phyloP scores from a whole-genome alignment of 1,140 invertebrate genomes.

The Eciton burchellii region DNA sequence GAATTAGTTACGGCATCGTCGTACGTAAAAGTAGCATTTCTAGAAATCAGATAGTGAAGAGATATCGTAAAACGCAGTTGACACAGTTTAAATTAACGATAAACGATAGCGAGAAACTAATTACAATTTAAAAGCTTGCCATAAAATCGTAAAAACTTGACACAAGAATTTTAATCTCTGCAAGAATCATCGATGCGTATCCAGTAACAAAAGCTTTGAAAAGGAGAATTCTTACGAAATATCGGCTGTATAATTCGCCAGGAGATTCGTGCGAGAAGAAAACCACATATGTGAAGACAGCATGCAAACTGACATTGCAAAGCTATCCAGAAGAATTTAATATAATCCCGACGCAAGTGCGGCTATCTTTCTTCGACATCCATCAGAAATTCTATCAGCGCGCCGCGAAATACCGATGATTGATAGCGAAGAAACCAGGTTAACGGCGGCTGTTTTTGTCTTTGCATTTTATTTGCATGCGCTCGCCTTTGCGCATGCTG shows the following conservation, averaged over 20 bases:
- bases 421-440: slow-evolving; percentile 66
- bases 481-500: slow-evolving; percentile 15
- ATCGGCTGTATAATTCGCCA: neutral
- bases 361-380: slow-evolving; percentile 53
- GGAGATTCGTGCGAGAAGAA: no score
- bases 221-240: neutral
- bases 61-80: no score
- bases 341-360: slow-evolving; percentile 36
- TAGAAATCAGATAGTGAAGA: no score
- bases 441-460: slow-evolving; percentile 59
- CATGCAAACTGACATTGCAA: neutral
- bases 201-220: neutral
- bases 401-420: slow-evolving; percentile 57
- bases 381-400: slow-evolving; percentile 64
- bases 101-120: no score
- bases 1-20: no score
- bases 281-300: neutral
- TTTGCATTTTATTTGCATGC: slow-evolving; percentile 50
- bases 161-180: slow-evolving; percentile 1
- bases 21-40: no score
- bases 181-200: neutral
- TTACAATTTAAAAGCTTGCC: no score
- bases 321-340: neutral
- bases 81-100: no score
- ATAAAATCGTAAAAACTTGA: neutral